These are phyloP conservation scores for Mechanitis messenoides DNA, from an alignment of 2,888 invertebrate species.

Conservation along the genomic window DNA sequence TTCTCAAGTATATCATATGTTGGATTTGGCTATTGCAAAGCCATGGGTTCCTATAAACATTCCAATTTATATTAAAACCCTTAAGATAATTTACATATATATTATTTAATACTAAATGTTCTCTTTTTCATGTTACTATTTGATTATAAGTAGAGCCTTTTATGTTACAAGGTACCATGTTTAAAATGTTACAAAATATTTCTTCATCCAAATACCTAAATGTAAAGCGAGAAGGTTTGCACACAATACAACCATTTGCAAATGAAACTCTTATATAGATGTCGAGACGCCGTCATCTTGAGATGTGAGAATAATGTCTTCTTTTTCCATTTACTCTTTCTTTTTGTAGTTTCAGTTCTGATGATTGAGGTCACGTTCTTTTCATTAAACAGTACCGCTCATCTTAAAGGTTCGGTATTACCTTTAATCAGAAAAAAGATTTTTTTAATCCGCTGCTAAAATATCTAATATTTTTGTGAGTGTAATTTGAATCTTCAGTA, in stretches of 20 bases:
- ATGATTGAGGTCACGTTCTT: conserved; percentile 4
- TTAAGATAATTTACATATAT: too few species aligned
- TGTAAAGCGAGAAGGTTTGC: conserved; percentile 28
- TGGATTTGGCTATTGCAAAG: too few species aligned
- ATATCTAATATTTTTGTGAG: too few species aligned
- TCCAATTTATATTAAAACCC: too few species aligned
- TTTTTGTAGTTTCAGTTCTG: not conserved
- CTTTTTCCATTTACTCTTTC: conserved; percentile 10
- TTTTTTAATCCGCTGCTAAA: not conserved
- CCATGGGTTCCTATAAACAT: too few species aligned
- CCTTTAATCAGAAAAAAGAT: not conserved
- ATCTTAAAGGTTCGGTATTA: not conserved
- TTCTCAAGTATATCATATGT: too few species aligned
- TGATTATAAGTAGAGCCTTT: too few species aligned
- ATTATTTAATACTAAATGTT: too few species aligned
- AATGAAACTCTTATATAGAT: conserved; percentile 29
- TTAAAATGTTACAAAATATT: not conserved
- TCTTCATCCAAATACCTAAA: conserved; percentile 14
- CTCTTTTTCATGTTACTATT: too few species aligned
- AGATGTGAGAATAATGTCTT: conserved; percentile 20
- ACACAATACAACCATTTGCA: conserved; percentile 33
- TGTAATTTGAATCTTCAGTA: not conserved
- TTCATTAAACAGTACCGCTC: not conserved
- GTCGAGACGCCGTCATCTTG: conserved; percentile 15
- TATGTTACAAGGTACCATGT: not conserved